Evolutionary conservation across 2,797 vertebrate species (phyloP), one percentile per base, ranked within the genome.

Genomic region (Malacoraja senta): DNA sequence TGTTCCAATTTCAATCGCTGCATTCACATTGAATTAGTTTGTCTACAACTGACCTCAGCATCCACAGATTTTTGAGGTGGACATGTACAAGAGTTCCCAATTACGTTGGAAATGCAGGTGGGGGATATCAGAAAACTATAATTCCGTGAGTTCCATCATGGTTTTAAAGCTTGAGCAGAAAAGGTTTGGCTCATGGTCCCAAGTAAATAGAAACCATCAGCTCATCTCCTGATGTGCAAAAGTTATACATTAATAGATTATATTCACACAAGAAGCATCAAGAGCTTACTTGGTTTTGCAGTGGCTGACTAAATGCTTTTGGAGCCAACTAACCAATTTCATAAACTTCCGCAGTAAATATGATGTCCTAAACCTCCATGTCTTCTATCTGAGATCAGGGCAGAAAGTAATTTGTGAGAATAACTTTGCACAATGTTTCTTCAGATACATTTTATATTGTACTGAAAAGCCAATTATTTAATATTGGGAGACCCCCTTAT

Each of bases 211-310:
- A 81, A 80, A 7, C 38, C 79, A 81, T 24, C 79, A 81, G 35
- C 79, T 44, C 79, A 81, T 81, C 79, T 81, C 38, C 38, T 81
- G 79, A 24, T 35, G 79, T 19, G 79, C 79, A 81, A 81, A 81
- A 44, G 38, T 2, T 21, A 24, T 21, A 81, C 8, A 19, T 44
- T 53, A 81, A 81, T 53, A 44, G 44, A 6, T 53, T 53, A 53
- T 53, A 44, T 24, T 38, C 38, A 81, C 26, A 24, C 38, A 10
- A 44, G 79, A 81, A 81, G n/a, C 77, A 79, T 79, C n/a, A 32
- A 79, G 32, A 79, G 79, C 79, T 81, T 81, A 44, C 9, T 44
- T 81, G 38, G 77, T 38, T 81, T 44, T 44, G 24, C 79, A 44
- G 79, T 21, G 17, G 35, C 79, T 53, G 35, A 21, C 78, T 19